Conservation (phyloP, 2,113 vertebrate genomes). For the Myotis lucifugus region DNA sequence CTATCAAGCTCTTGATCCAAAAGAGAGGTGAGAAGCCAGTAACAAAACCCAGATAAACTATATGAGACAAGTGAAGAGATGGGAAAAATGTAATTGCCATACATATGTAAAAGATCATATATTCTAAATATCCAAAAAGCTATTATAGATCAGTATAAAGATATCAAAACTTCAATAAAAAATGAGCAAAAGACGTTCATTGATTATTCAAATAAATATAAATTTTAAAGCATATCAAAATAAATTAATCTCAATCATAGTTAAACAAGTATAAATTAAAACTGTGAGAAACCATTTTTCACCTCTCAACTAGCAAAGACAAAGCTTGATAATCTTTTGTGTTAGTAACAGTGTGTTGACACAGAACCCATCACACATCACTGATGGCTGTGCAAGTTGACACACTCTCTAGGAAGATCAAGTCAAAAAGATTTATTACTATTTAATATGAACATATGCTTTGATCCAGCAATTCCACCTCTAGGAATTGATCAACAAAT, state of each 20-base stretch:
- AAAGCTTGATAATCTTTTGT: neutral
- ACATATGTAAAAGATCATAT: neutral
- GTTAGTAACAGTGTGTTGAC: neutral
- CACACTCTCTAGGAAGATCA: neutral
- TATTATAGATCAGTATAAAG: neutral
- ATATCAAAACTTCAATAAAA: neutral
- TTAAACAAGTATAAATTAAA: neutral
- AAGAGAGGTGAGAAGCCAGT: neutral
- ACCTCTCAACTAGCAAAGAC: neutral
- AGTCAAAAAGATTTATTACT: neutral
- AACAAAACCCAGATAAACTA: neutral
- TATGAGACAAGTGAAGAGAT: neutral
- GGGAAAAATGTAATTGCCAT: neutral
- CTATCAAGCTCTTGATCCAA: neutral
- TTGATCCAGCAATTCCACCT: neutral
- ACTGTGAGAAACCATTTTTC: neutral
- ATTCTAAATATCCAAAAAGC: neutral
- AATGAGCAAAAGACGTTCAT: neutral
- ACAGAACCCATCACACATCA: neutral
- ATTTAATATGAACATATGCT: neutral
- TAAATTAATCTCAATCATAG: neutral
- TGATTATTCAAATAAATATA: neutral
- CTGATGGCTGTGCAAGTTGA: neutral
- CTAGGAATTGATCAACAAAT: neutral
- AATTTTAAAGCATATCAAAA: neutral